Evolutionary conservation across 2,113 vertebrate species (phyloP).

Genomic region (Xiphias gladius): DNA sequence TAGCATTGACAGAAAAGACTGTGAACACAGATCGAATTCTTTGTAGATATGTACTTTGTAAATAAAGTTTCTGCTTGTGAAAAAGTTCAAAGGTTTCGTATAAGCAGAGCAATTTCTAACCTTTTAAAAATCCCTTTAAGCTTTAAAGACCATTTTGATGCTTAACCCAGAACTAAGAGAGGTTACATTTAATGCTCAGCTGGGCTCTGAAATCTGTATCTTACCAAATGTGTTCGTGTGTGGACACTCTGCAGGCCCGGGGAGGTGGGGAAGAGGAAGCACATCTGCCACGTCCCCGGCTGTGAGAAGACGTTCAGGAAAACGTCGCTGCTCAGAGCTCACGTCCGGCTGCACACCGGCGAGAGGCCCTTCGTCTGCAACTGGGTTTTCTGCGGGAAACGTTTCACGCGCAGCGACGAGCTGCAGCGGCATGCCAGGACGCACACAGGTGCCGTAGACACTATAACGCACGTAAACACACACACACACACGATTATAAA

Average conservation of each 20-base stretch:
- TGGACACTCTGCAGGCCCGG: slow-evolving; percentile 84
- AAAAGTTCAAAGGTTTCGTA: background rate
- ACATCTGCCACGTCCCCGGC: slow-evolving; percentile 95
- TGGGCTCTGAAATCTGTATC: background rate
- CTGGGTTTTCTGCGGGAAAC: slow-evolving; percentile 97
- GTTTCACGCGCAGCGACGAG: slow-evolving; percentile 96
- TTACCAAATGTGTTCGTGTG: background rate
- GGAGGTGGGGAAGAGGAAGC: slow-evolving; percentile 95
- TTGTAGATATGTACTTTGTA: background rate
- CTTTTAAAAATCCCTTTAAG: no score
- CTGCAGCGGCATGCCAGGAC: slow-evolving; percentile 95
- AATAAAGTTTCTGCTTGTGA: background rate
- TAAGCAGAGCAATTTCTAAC: background rate
- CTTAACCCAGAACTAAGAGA: no score
- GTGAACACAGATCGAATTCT: no score
- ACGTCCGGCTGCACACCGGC: slow-evolving; percentile 95
- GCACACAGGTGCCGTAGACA: slow-evolving; percentile 89
- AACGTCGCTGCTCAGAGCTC: slow-evolving; percentile 94
- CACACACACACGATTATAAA: no score
- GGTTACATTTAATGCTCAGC: no score
- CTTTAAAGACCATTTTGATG: no score
- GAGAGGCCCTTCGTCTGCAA: slow-evolving; percentile 96
- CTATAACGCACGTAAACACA: background rate
- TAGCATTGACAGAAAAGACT: no score
- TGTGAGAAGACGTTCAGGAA: slow-evolving; percentile 97